Base-by-base conservation (phyloP, 2,797 vertebrate genomes). In the Percopsis omiscomaycus region DNA sequence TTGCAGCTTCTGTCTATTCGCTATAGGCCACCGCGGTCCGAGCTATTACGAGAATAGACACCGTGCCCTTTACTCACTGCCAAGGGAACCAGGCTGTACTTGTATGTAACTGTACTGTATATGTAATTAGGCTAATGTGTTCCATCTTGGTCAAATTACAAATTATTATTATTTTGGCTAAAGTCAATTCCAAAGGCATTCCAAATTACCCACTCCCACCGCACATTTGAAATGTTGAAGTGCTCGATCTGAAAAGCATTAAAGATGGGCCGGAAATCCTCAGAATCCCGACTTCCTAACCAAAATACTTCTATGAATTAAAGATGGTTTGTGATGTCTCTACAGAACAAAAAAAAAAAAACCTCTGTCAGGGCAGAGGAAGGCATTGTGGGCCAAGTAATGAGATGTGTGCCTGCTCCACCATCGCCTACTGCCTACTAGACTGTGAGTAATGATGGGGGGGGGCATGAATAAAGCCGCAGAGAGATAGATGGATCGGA, bases 11-110 rank as follows among this genome's bases (percentile, higher is more conserved):
- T 74, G 71, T 79, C 77, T 84, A 69, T 53, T 79, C 77, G 85
- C 84, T 66, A 81, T 61, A 78, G 83, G 82, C 82, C 83, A 72
- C 79, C 74, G 68, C 27, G 12, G 68, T 69, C 69, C 83, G 47
- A 74, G 74, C 81, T 82, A 89, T 89, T 89, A 88, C 76, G 86
- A 77, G 89, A 91, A 88, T 89, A 86, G 70, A 77, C 75, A 88
- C 85, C 71, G 84, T 81, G 86, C 84, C 78, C 74, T 78, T 68
- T 57, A 53, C 50, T 79, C 30, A 59, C 70, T 79, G 81, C 84
- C 83, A 86, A 77, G 70, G 69, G 50, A 78, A 74, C 74, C 71
- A 61, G 55, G 55, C 67, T 79, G 72, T 62, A 73, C 68, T 77
- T 71, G 66, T 59, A 77, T 64, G 48, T 71, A 66, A 37, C 5